These are phyloP conservation scores for Acanthosepion esculentum DNA, from an alignment of 2,888 invertebrate species.

Conservation along the genomic window DNA sequence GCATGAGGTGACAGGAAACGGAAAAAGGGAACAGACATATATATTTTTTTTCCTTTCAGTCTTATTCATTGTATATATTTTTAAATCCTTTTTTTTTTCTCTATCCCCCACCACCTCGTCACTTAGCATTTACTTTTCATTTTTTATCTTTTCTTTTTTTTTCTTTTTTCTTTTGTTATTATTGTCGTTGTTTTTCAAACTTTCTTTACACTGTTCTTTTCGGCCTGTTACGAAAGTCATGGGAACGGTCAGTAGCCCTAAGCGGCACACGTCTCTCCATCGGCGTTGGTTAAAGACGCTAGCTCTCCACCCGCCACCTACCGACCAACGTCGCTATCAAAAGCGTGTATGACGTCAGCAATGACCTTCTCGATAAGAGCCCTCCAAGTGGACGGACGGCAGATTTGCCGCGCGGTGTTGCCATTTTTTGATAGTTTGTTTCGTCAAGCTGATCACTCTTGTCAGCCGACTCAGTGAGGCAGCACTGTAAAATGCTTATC, in stretches of 20 bases:
- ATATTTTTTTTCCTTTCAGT: background rate
- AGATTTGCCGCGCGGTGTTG: background rate
- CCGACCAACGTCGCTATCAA: background rate
- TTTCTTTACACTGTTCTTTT: background rate
- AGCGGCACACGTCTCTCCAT: background rate
- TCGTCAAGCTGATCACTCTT: background rate
- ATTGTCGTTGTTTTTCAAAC: background rate
- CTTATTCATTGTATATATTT: no score
- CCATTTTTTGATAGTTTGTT: conserved; percentile 9
- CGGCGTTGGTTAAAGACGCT: background rate
- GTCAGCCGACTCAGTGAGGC: background rate
- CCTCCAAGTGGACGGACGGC: background rate
- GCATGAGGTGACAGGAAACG: background rate
- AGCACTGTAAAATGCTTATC: no score
- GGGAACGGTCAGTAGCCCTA: background rate
- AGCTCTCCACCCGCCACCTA: background rate
- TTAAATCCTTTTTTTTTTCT: background rate
- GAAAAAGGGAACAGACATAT: background rate
- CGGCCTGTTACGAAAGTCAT: background rate
- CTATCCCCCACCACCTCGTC: background rate
- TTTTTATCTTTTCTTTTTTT: background rate
- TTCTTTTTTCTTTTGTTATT: background rate
- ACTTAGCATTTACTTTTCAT: background rate
- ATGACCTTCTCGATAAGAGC: conserved; percentile 6
- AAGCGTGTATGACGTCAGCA: background rate